These are phyloP conservation scores for Phlogophora meticulosa DNA, from an alignment of 2,888 invertebrate species.

Conservation along the genomic window DNA sequence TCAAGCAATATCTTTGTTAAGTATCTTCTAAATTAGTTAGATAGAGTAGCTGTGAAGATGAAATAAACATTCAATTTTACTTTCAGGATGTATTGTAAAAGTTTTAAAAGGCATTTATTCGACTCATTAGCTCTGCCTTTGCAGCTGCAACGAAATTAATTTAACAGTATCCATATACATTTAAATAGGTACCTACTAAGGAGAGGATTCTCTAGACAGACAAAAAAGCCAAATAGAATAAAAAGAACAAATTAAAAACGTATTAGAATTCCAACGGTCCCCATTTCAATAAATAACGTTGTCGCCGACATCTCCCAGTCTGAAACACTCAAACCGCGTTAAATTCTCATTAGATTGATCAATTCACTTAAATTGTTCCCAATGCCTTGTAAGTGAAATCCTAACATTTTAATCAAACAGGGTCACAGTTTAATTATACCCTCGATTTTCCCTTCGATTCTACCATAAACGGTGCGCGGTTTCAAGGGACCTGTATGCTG, in stretches of 20 bases:
- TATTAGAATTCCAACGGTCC: constrained; percentile 41
- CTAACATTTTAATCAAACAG: constrained; percentile 68
- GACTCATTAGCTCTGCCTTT: background rate
- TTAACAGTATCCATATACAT: background rate
- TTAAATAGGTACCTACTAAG: background rate
- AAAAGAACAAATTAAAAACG: constrained; percentile 56
- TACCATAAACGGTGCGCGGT: constrained; percentile 40
- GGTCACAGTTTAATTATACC: constrained; percentile 66
- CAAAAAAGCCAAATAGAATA: constrained; percentile 3
- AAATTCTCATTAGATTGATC: constrained; percentile 71
- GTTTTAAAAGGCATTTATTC: too few relatives aligned
- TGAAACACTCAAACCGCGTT: constrained; percentile 57
- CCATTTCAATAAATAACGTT: constrained; percentile 60
- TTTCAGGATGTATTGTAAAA: background rate
- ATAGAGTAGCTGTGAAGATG: background rate
- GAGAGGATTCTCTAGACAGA: background rate
- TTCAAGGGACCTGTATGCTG: constrained; percentile 21
- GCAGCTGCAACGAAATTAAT: background rate
- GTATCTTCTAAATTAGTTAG: background rate
- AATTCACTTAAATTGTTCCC: constrained; percentile 64
- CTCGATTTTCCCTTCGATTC: constrained; percentile 51
- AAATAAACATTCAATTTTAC: background rate
- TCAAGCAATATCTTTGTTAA: background rate
- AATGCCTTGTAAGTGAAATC: constrained; percentile 67
- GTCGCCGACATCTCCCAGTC: constrained; percentile 14